Conservation (phyloP, 2,113 vertebrate species). For the Porphyrio hochstetteri region DNA sequence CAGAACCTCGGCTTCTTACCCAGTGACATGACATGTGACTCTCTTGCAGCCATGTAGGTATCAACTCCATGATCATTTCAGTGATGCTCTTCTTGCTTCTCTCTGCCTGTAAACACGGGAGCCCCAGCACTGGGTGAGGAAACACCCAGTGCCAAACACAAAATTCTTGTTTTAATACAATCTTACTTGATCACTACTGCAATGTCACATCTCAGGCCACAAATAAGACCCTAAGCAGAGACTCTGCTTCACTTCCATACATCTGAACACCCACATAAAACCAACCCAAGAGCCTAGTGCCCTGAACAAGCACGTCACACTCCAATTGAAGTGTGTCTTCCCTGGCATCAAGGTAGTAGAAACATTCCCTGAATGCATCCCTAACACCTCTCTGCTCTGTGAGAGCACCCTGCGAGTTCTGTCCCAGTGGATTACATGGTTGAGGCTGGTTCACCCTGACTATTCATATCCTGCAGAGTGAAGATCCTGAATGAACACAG, state of each 20-base stretch:
- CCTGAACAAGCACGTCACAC: neutral
- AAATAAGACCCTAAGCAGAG: neutral
- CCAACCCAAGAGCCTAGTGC: neutral
- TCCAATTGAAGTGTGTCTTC: neutral
- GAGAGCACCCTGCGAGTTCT: neutral
- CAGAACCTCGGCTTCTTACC: slow-evolving; percentile 18
- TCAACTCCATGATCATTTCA: neutral
- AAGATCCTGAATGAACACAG: neutral
- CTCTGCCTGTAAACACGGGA: neutral
- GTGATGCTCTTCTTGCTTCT: neutral
- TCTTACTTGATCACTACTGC: neutral
- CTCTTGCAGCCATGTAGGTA: slow-evolving; percentile 44
- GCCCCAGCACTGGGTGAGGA: neutral
- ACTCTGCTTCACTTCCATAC: neutral
- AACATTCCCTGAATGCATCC: neutral
- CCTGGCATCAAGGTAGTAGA: neutral
- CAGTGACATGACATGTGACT: neutral
- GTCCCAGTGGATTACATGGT: too few relatives aligned
- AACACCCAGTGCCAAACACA: neutral
- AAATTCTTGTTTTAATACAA: neutral
- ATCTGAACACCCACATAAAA: neutral
- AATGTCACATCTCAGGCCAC: neutral
- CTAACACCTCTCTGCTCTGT: neutral
- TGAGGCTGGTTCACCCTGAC: neutral
- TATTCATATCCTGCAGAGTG: neutral